phyloP scores from a whole-genome alignment of 2,888 invertebrate genomes.

The Shargacucullia verbasci region DNA sequence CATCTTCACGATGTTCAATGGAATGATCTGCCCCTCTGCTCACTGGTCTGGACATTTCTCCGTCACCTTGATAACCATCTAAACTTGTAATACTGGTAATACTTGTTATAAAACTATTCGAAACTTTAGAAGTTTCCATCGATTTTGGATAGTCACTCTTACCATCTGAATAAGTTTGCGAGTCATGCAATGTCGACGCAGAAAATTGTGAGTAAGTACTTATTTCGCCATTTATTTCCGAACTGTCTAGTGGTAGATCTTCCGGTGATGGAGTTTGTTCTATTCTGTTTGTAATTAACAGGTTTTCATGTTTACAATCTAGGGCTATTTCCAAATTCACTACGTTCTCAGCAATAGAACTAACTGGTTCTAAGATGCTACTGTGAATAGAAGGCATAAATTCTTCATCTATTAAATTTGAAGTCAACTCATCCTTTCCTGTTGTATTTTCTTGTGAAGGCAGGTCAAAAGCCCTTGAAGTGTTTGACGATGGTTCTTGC shows the following conservation, averaged over 20 bases:
- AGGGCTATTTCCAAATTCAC: constrained; percentile 88
- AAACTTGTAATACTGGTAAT: constrained; percentile 97
- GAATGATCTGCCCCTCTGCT: constrained; percentile 95
- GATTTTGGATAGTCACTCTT: constrained; percentile 90
- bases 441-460: constrained; percentile 54
- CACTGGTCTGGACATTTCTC: constrained; percentile 96
- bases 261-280: constrained; percentile 96
- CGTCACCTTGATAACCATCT: constrained; percentile 98
- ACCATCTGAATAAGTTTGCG: constrained; percentile 88
- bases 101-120: constrained; percentile 94
- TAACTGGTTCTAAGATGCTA: constrained; percentile 89
- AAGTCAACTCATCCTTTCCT: constrained; percentile 68
- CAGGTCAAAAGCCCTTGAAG: constrained; percentile 65
- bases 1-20: constrained; percentile 87
- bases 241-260: constrained; percentile 94
- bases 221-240: constrained; percentile 90
- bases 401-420: constrained; percentile 88
- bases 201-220: constrained; percentile 88
- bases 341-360: constrained; percentile 87
- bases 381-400: constrained; percentile 90
- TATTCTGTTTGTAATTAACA: constrained; percentile 83
- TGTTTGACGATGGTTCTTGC: constrained; percentile 67
- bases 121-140: constrained; percentile 90
- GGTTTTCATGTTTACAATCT: constrained; percentile 83
- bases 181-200: constrained; percentile 84